Percentiles rank a stretch among this genome's conserved stretches.
Evolutionary conservation across 1,140 invertebrate genomes (phyloP).

Genomic region (Penaeus vannamei): DNA sequence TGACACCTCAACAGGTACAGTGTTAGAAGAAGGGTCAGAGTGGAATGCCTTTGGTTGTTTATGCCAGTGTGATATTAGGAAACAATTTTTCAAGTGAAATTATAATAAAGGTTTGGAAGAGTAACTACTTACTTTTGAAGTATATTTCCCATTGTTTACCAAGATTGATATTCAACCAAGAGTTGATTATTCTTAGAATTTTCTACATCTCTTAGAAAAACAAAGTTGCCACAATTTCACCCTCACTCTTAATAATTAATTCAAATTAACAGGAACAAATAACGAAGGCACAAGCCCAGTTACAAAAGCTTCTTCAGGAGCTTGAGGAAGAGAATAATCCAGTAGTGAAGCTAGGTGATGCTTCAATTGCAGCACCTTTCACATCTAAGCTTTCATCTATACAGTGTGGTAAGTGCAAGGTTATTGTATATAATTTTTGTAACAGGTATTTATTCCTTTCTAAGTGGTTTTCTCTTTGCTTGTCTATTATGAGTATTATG

Average conservation of each 20-base stretch:
- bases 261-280: conserved; percentile 69
- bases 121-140: too few relatives aligned
- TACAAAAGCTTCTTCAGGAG: conserved; percentile 89
- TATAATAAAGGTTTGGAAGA: too few relatives aligned
- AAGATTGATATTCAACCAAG: too few relatives aligned
- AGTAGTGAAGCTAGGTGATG: conserved; percentile 96
- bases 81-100: too few relatives aligned
- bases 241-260: not conserved
- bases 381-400: conserved; percentile 98
- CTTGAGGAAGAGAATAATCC: conserved; percentile 90
- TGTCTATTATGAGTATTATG: not conserved
- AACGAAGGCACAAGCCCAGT: conserved; percentile 70
- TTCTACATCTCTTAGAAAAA: too few relatives aligned
- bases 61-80: too few relatives aligned
- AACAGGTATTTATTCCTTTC: not conserved
- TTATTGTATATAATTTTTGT: not conserved
- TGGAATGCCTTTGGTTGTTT: too few relatives aligned
- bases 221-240: not conserved
- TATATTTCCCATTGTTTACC: too few relatives aligned
- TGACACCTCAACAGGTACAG: conserved; percentile 53
- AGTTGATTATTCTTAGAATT: too few relatives aligned
- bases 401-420: conserved; percentile 85
- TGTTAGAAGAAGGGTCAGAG: conserved; percentile 10
- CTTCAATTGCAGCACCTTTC: conserved; percentile 98
- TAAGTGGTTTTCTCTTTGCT: not conserved